These are phyloP conservation scores for Creontiades dilutus DNA, from an alignment of 2,888 invertebrate genomes.

Conservation along the genomic window DNA sequence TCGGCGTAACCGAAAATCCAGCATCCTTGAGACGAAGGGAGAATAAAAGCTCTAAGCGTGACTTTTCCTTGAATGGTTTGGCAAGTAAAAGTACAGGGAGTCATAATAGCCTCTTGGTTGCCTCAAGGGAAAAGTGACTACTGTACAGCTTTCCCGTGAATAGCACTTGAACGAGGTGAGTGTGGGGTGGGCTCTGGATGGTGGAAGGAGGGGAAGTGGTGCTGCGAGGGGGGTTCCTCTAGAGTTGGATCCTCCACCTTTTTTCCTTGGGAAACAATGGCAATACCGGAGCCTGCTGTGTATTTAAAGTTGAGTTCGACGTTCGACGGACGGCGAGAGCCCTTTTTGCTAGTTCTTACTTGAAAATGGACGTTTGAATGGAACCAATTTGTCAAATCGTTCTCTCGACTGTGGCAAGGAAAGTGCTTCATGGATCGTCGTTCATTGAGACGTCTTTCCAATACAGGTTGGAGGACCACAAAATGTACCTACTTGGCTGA, in stretches of 20 bases:
- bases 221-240: neutral
- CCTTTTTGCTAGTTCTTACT: neutral
- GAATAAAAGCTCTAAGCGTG: constrained; percentile 31
- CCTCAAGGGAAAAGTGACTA: constrained; percentile 42
- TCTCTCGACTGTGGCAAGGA: too few relatives aligned
- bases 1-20: constrained; percentile 12
- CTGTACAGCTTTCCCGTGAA: constrained; percentile 40
- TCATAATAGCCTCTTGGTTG: constrained; percentile 28
- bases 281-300: neutral
- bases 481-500: too few relatives aligned
- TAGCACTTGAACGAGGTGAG: constrained; percentile 17
- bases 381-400: neutral
- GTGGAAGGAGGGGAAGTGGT: neutral
- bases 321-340: neutral
- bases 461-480: too few relatives aligned
- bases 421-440: too few relatives aligned
- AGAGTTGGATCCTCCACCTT: constrained; percentile 6
- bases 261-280: constrained; percentile 27
- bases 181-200: neutral
- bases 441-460: too few relatives aligned
- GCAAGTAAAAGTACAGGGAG: constrained; percentile 38
- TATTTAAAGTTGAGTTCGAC: neutral
- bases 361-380: neutral
- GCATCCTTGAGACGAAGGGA: neutral
- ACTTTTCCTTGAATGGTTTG: constrained; percentile 18